These are phyloP conservation scores for Sylvicola cinctus DNA, from an alignment of 2,888 invertebrate species.

Conservation along the genomic window DNA sequence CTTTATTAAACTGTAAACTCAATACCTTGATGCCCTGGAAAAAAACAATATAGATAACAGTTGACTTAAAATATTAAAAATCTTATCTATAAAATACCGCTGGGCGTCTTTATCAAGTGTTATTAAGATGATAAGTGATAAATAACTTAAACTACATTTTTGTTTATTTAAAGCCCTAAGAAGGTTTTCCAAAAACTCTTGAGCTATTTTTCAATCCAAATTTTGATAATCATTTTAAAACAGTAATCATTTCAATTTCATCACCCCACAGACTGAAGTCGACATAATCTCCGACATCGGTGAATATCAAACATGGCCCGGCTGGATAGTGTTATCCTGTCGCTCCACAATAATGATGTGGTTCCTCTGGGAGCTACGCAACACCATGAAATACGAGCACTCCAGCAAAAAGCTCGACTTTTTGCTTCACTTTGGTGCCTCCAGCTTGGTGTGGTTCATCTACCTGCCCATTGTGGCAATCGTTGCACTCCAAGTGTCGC, in stretches of 20 bases:
- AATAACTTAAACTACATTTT: too few species aligned
- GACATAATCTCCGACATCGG: conserved; percentile 92
- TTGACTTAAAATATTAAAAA: too few species aligned
- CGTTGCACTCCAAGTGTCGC: conserved; percentile 79
- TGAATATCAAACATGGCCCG: conserved; percentile 96
- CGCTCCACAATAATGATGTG: conserved; percentile 55
- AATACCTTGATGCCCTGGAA: too few species aligned
- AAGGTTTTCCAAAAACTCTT: too few species aligned
- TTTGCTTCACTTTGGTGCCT: conserved; percentile 89
- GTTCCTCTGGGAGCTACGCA: conserved; percentile 57
- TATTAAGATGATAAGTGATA: too few species aligned
- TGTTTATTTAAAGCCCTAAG: too few species aligned
- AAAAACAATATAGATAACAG: too few species aligned
- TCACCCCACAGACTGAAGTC: conserved; percentile 59
- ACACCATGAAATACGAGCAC: conserved; percentile 61
- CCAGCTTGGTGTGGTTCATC: conserved; percentile 95
- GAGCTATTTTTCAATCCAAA: too few species aligned
- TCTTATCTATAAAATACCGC: too few species aligned
- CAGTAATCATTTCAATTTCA: neutral
- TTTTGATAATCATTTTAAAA: too few species aligned
- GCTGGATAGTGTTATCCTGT: conserved; percentile 79
- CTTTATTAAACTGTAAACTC: too few species aligned
- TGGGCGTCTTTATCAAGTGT: too few species aligned
- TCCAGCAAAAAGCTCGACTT: conserved; percentile 75
- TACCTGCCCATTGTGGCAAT: conserved; percentile 88